Conservation (phyloP, 2,797 vertebrate species). For the Myotis vivesi region DNA sequence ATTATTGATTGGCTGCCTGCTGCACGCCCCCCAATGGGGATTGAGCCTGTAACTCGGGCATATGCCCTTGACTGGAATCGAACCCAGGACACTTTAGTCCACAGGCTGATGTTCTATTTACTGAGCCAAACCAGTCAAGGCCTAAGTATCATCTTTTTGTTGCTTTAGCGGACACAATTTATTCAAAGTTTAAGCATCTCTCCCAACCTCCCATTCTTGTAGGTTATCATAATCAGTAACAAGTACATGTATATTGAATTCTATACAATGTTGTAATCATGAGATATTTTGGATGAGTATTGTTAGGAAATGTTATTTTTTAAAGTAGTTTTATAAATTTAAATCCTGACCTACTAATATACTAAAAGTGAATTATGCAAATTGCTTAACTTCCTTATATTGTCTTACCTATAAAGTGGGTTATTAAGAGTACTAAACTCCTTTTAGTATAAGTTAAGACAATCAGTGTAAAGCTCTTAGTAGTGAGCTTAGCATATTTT, state of each 20-base stretch:
- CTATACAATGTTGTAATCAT: background rate
- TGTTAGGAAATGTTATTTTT: conserved; percentile 43
- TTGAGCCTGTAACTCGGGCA: too few relatives aligned
- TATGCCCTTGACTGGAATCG: too few relatives aligned
- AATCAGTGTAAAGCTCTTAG: conserved; percentile 17
- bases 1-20: too few relatives aligned
- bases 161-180: conserved; percentile 1
- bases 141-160: background rate
- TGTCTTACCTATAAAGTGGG: conserved; percentile 22
- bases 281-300: conserved; percentile 23
- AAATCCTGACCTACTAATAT: conserved; percentile 37
- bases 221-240: conserved; percentile 1
- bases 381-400: conserved; percentile 29
- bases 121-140: too few relatives aligned
- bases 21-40: too few relatives aligned
- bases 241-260: background rate
- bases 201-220: background rate
- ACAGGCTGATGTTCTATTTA: too few relatives aligned
- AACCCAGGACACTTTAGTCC: too few relatives aligned
- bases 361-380: conserved; percentile 24
- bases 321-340: background rate
- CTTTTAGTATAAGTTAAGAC: conserved; percentile 8
- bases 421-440: conserved; percentile 31
- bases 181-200: background rate
- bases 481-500: background rate